Evolutionary conservation across 2,888 invertebrate species (phyloP), one percentile per base, ranked within the genome.

Genomic region (Epirrhoe tristata): DNA sequence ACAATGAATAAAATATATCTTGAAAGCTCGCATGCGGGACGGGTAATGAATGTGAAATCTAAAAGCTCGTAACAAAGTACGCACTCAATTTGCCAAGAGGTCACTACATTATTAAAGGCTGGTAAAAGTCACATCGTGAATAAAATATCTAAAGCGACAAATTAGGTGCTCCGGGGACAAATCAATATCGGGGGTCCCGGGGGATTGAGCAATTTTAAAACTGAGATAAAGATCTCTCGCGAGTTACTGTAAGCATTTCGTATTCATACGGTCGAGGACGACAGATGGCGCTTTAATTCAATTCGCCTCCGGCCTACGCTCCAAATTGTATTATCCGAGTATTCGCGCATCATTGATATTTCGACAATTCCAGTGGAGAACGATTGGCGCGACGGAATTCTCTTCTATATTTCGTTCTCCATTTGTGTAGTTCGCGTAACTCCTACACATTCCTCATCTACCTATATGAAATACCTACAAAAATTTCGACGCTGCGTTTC

Each of bases 261-360:
- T 89, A 93, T 93, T 93, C 92, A 91, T 90, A 92, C 90, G 88
- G 86, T 77, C 87, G 87, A 85, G 86, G 82, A 83, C 89, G 93
- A 89, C 93, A 93, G 93, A 93, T 93, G 93, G 88, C 88, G 84
- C 88, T 91, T 90, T 93, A 93, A 93, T 92, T 88, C 90, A 89
- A 93, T 92, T 84, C 85, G 91, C 90, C 93, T 89, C 88, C 85
- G 90, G 92, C 89, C 90, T 90, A 86, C 87, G 89, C 87, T 87
- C 82, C 87, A 92, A 93, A 94, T 93, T 91, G 84, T 85, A 91
- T 93, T 93, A 94, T 84, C 83, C 82, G 84, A 88, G 89, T 87
- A 89, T 92, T 92, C 93, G 89, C 91, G 92, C 92, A 91, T 93
- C 93, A 92, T 91, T 92, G 93, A 93, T 91, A 93, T 94, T 93